Conservation (phyloP, 1,140 invertebrate species). For the Ips typographus region DNA sequence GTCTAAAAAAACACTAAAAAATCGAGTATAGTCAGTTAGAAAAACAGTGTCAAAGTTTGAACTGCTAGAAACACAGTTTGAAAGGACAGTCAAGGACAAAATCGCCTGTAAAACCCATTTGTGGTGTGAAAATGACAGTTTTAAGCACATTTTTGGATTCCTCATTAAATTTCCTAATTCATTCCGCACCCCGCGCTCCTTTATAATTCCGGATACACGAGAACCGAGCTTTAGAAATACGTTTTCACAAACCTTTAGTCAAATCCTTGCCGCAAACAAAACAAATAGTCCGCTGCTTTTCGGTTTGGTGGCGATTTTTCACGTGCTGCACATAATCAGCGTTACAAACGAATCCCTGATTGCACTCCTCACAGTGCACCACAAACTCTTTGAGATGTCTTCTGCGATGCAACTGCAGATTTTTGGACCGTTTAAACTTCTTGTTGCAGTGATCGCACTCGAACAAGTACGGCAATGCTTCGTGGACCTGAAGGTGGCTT, state of each 20-base stretch:
- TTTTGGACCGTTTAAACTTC: conserved; percentile 12
- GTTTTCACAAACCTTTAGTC: conserved; percentile 7
- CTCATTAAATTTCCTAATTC: too few species aligned
- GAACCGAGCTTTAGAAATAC: not conserved
- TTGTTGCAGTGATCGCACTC: conserved; percentile 11
- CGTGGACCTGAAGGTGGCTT: conserved; percentile 48
- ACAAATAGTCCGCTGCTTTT: conserved; percentile 33
- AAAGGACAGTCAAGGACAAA: too few species aligned
- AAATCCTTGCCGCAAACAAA: conserved; percentile 40
- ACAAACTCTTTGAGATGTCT: conserved; percentile 59
- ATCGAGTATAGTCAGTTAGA: too few species aligned
- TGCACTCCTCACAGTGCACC: conserved; percentile 37
- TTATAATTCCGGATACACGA: not conserved
- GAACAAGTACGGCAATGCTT: not conserved
- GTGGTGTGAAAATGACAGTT: too few species aligned
- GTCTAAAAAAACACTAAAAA: too few species aligned
- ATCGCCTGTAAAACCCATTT: too few species aligned
- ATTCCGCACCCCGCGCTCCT: too few species aligned
- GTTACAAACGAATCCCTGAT: conserved; percentile 40
- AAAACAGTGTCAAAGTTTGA: too few species aligned
- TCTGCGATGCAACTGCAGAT: conserved; percentile 57
- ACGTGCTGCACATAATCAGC: conserved; percentile 16
- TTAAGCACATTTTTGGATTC: too few species aligned
- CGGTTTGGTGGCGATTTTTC: conserved; percentile 27
- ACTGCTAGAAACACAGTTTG: too few species aligned